Evolutionary conservation across 64 coral and sea anemone species (phyloP), one percentile per base, ranked within the genome.

Genomic region (Hydrozoanthus tunicans): DNA sequence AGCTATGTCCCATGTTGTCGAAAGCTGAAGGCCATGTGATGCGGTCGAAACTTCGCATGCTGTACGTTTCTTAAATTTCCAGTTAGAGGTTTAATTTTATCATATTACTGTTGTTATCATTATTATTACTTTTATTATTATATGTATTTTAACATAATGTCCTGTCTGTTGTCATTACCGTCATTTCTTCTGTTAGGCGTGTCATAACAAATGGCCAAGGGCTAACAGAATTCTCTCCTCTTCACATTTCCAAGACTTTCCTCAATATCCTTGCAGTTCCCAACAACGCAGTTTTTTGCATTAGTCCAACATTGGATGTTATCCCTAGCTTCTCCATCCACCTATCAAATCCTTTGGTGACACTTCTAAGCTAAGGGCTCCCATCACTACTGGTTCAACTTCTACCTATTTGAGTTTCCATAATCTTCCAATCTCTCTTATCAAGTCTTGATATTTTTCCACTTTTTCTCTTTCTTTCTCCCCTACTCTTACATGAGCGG

Each of bases 121-220:
- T 20, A 20, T 20, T 20, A 20, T 20, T 20, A 20, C 20, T 20
- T 20, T 20, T 20, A 20, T 20, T 20, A 20, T 20, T 20, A 20
- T 20, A 20, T 20, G 20, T 20, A 20, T 20, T 20, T 20, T 20
- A 20, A 20, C 20, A 20, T 20, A 20, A 20, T 20, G 20, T 20
- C 20, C 20, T 20, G 20, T 20, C 20, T 20, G 58, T 65, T 80
- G 73, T 83, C 54, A 80, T 91, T 91, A 62, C 78, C 27, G 55
- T 83, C 11, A 51, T 59, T 82, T 26, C 68, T 77, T 51, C 25
- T 86, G 59, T 78, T 90, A 79, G 27, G 73, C 63, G 89, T 51
- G 74, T 79, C 73, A 90, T 90, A 90, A 90, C 73, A 73, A 84
- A 84, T 84, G 81, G 66, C 81, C 81, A 51, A 84, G 6, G 81